Conservation (phyloP, 2,797 vertebrate species). For the Megalops cyprinoides region DNA sequence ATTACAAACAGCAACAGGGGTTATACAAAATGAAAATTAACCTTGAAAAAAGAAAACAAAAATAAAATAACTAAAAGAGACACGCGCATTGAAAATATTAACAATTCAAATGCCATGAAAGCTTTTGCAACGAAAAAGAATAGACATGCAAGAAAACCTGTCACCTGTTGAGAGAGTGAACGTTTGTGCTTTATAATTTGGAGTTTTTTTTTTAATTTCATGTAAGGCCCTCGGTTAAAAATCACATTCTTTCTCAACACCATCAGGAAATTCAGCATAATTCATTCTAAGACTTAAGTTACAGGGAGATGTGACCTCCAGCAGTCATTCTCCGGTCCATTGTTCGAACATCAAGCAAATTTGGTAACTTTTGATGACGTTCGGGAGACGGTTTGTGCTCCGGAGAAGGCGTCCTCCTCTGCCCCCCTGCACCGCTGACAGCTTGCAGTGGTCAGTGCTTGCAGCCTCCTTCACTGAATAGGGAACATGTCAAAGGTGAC, state of each 20-base stretch:
- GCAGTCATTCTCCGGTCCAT: not conserved
- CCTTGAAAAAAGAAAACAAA: not conserved
- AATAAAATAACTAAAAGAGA: not conserved
- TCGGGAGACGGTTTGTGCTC: conserved; percentile 62
- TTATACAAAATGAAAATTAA: not conserved
- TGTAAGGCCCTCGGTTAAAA: not conserved
- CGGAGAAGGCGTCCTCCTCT: conserved; percentile 66
- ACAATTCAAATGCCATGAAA: not conserved
- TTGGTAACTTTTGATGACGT: conserved; percentile 42
- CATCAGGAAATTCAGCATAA: not conserved
- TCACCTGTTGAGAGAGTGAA: not conserved
- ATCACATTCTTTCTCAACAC: not conserved
- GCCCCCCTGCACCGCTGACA: conserved; percentile 74
- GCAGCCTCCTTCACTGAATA: conserved; percentile 75
- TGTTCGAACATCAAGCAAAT: conserved; percentile 24
- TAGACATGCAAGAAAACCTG: not conserved
- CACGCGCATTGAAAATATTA: not conserved
- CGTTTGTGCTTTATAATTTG: too few relatives aligned
- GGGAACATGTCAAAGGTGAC: conserved; percentile 90
- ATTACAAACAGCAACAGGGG: not conserved
- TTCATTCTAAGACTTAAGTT: not conserved
- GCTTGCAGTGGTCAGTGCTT: conserved; percentile 82
- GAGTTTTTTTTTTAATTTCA: too few relatives aligned
- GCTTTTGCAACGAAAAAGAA: not conserved
- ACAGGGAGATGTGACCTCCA: not conserved